A percentile compares a stretch with the other conserved stretches of the same genome.
Evolutionary conservation across 1,140 invertebrate genomes (phyloP).

Genomic region (Drosophila melanogaster): Release_6_plus_ISO1_MT NT_033777.3:29905001-29905500

Average conservation of each 20-base stretch:
- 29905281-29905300: constrained; percentile 32
- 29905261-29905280: constrained; percentile 19
- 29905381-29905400: constrained; percentile 18
- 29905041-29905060: constrained; percentile 14
- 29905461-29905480: constrained; percentile 75
- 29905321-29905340: constrained; percentile 46
- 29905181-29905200: not conserved
- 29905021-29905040: not conserved
- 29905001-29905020: constrained; percentile 5
- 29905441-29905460: constrained; percentile 27
- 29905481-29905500: constrained; percentile 76
- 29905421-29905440: constrained; percentile 70
- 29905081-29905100: constrained; percentile 5
- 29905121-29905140: constrained; percentile 32
- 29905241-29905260: constrained; percentile 3
- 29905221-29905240: constrained; percentile 1
- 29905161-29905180: constrained; percentile 5
- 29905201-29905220: not conserved
- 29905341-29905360: constrained; percentile 39
- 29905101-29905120: constrained; percentile 17
- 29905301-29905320: constrained; percentile 6
- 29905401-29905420: constrained; percentile 53
- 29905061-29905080: constrained; percentile 24
- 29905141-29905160: constrained; percentile 6
- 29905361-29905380: constrained; percentile 42